Evolutionary conservation across 1,140 invertebrate species (phyloP), one percentile per base, ranked within the genome.

Genomic region (Zaprionus camerounensis): DNA sequence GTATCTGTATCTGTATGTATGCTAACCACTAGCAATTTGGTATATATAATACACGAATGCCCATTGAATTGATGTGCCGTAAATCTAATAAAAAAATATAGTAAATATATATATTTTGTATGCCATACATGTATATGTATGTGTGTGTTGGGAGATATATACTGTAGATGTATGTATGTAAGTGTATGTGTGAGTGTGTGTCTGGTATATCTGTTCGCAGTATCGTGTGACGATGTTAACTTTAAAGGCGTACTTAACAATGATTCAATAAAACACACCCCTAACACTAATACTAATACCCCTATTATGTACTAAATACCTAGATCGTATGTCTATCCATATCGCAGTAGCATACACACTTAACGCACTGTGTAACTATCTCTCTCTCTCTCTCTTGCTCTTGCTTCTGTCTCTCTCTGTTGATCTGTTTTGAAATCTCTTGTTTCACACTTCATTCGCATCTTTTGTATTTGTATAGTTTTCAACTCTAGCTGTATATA

Each of bases 31-130:
- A 61, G 61, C 61, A 71, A 75, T 71, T 75, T 75, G 51, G 68
- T 71, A 76, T 71, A 63, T 71, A 72, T 76, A 76, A 76, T 76
- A 71, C 62, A 75, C 67, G 68, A 64, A 71, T 75, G 68, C 66
- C 72, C 61, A 70, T 49, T 28, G 22, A 44, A 26, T 70, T 70
- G 12, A 59, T 76, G 41, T 71, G 67, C 26, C 24, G 24, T 74
- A 62, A 74, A 34, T 74, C 71, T 46, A 74, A 69, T 74, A 69
- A 74, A 74, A 69, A 74, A 61, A 68, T 68, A 69, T 59, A 69
- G 24, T 57, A 20, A 58, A 56, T 66, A 31, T 44, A 31, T 44
- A 36, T 55, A 34, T 64, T 20, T 12, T 63, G 22, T 24, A 44
- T 51, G 24, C 38, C 20, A 58, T 57, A 71, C 26, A 26, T 66